Conservation (phyloP, 2,797 vertebrate genomes). For the Aratinga solstitialis region DNA sequence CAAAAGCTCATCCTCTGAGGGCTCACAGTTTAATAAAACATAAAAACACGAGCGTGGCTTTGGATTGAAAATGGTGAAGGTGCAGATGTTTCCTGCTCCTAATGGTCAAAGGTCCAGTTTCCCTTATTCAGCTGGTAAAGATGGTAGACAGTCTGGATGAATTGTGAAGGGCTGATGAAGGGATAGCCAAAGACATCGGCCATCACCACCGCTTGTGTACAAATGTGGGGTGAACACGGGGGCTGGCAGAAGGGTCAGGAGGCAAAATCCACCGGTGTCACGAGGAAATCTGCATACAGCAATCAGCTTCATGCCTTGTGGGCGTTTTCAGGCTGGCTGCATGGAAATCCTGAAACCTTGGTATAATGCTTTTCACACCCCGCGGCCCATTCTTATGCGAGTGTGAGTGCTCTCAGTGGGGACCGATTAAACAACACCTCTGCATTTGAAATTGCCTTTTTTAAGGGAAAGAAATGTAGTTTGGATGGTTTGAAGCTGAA, state of each 20-base stretch:
- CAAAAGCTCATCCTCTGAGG: background rate
- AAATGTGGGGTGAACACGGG: fast-evolving
- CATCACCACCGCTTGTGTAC: fast-evolving
- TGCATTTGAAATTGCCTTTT: background rate
- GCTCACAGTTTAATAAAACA: background rate
- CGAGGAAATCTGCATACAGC: fast-evolving
- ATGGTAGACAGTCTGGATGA: background rate
- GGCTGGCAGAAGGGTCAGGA: background rate
- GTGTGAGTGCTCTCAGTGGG: background rate
- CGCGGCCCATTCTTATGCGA: background rate
- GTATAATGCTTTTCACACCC: background rate
- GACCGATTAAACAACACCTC: background rate
- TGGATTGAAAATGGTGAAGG: background rate
- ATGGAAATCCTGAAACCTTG: background rate
- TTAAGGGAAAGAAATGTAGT: background rate
- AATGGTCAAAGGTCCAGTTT: background rate
- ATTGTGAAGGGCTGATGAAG: background rate
- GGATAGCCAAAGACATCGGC: background rate
- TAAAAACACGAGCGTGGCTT: background rate
- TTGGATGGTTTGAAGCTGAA: background rate
- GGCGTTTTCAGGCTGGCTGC: background rate
- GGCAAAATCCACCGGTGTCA: background rate
- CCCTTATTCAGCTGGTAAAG: background rate
- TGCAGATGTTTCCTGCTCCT: slow-evolving; percentile 17
- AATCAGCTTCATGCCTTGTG: background rate